Percentiles rank a stretch among this genome's conserved stretches.
These are phyloP conservation scores for Neogobius melanostomus DNA, from an alignment of 2,113 vertebrate species.

Conservation along the genomic window DNA sequence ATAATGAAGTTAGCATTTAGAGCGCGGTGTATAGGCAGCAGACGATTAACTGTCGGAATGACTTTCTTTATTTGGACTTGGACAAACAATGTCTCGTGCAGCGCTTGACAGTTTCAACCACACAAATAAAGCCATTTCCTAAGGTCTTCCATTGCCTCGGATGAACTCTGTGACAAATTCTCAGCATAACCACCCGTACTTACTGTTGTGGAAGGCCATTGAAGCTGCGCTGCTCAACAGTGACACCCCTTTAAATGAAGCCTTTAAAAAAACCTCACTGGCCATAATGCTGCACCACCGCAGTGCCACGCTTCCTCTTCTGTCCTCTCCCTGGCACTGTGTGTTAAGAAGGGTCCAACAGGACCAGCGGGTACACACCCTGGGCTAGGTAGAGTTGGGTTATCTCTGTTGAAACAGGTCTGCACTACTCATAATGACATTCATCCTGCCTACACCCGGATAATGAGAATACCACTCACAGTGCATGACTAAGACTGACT, in stretches of 20 bases:
- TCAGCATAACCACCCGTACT: constrained; percentile 64
- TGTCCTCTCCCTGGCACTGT: constrained; percentile 47
- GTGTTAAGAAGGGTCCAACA: constrained; percentile 57
- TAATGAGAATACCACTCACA: constrained; percentile 20
- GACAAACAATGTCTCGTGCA: constrained; percentile 6
- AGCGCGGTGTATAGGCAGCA: not conserved
- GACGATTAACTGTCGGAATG: not conserved
- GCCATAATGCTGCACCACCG: constrained; percentile 77
- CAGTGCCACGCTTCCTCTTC: constrained; percentile 60
- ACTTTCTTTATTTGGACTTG: not conserved
- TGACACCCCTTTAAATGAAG: constrained; percentile 78
- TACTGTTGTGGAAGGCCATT: constrained; percentile 66
- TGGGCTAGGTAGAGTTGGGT: constrained; percentile 60
- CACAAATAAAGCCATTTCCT: constrained; percentile 43
- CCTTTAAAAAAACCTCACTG: constrained; percentile 72
- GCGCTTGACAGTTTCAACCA: constrained; percentile 39
- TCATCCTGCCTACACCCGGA: constrained; percentile 36
- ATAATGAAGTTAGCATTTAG: constrained; percentile 8
- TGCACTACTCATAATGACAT: not conserved
- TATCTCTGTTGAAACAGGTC: constrained; percentile 53
- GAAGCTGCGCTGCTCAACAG: constrained; percentile 66
- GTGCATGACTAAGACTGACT: constrained; percentile 16
- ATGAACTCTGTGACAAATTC: constrained; percentile 66
- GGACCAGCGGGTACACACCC: constrained; percentile 17
- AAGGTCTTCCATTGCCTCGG: constrained; percentile 48